Evolutionary conservation across 2,888 invertebrate species (phyloP).

Genomic region (Diogma glabrata): DNA sequence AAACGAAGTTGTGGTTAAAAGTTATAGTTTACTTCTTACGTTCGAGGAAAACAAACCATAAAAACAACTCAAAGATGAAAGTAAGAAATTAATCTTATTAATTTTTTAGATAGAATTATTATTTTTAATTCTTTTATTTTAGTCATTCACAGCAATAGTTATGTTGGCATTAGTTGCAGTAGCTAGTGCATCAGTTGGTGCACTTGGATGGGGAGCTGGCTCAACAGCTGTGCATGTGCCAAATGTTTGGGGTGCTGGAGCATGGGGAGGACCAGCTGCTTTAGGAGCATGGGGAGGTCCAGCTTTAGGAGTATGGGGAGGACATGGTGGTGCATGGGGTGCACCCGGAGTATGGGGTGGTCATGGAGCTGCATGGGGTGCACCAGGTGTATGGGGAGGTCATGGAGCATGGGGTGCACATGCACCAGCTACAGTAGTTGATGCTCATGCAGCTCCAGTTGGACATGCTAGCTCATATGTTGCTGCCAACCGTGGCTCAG

Average conservation of each 20-base stretch:
- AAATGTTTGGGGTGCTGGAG: background rate
- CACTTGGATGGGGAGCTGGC: background rate
- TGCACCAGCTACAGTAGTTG: slow-evolving; percentile 22
- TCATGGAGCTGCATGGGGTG: background rate
- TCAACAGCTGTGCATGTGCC: background rate
- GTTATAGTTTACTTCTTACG: no score
- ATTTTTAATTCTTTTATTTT: no score
- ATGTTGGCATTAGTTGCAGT: background rate
- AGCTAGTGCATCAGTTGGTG: slow-evolving; percentile 1
- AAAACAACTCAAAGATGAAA: no score
- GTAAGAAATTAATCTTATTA: no score
- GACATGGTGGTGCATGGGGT: background rate
- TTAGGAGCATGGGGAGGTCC: slow-evolving; percentile 7
- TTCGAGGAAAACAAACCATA: no score
- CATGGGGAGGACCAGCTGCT: background rate
- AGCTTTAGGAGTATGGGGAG: background rate
- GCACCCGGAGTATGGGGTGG: background rate
- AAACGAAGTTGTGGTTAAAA: no score
- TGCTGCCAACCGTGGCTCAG: slow-evolving; percentile 18
- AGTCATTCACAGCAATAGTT: slow-evolving; percentile 6
- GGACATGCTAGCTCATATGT: slow-evolving; percentile 15
- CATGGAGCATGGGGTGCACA: slow-evolving; percentile 14
- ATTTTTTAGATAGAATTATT: no score
- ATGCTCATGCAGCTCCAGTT: slow-evolving; percentile 19
- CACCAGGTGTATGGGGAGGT: background rate